Evolutionary conservation across 2,113 vertebrate genomes (phyloP), one percentile per base, ranked within the genome.

Genomic region (Elanus axillaris): DNA sequence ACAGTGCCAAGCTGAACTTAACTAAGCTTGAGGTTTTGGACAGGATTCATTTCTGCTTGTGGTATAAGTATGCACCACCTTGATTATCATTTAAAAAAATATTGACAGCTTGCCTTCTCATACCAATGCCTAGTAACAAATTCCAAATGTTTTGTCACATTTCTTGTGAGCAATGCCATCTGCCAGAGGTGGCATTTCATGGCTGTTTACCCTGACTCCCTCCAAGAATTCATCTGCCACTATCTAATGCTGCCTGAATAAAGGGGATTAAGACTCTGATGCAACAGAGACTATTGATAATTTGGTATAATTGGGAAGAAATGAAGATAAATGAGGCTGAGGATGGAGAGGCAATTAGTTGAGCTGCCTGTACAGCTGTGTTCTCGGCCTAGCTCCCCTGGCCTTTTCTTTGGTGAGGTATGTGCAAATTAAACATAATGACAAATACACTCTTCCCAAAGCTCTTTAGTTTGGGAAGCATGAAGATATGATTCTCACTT

Each of bases 291-390:
- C 98, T 99, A 99, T 98, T 99, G 98, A 99, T 99, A 99, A 99
- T 99, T 98, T 98, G 98, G 97, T 98, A 98, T 99, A 99, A 99
- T 99, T 99, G 98, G 98, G 98, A 99, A 99, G 98, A 99, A 99
- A 99, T 99, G 98, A 99, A 99, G 99, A 99, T 99, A 99, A 99
- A 99, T 99, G 99, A 99, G 98, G 98, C 98, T 97, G 98, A 99
- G 98, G 98, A 98, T 98, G 98, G 98, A 98, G 98, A 99, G 97
- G 98, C 98, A 99, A 99, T 99, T 98, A 99, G 98, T 96, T 98
- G 97, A 98, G 98, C 98, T 90, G 97, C 97, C 98, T 97, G 98
- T 98, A 98, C 99, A 99, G 99, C 98, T 99, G 99, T 98, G 99
- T 97, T 98, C 98, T 98, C 97, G 34, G 98, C 97, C 98, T 97